Base-by-base conservation (phyloP, 1,140 invertebrate species). In the Apolygus lucorum region DNA sequence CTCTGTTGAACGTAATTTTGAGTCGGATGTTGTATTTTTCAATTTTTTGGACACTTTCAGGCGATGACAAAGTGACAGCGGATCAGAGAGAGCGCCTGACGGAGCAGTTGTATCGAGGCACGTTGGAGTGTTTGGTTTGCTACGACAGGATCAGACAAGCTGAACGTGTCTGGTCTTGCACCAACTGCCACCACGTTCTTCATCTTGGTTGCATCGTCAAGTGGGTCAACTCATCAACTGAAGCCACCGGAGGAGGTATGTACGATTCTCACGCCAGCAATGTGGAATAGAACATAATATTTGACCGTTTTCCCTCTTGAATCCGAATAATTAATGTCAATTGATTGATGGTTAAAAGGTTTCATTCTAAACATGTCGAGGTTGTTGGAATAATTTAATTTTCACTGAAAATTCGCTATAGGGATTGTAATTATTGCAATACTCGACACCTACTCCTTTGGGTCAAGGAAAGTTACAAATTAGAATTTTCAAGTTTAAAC, bases 91-190 rank as follows among this genome's bases (percentile, higher is more conserved):
- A 93, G 76, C 82, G 88, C 52, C 81, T 96, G 25, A 89, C 86
- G 25, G 88, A 93, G 17, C 90, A 93, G 75, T 78, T 97, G 24
- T 87, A 87, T 68, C 84, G 84, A 63, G 87, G 89, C 1, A 83
- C 82, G 0, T 82, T 95, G 63, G 95, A 98, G 78, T 99, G 96
- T 77, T 83, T 96, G 73, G 92, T 98, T 1, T 99, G 96, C 76
- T 96, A 90, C 78, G 93, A 95, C 62, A 79, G 82, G 52, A 88
- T 71, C 25, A 27, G 87, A 70, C 86, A 90, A 70, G 83, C 82
- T 28, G 87, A 95, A 74, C 80, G 86, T 11, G 87, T 94, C 28
- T 99, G 96, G 96, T 90, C 87, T 17, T 99, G 96, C 78, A 75
- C 80, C 42, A 91, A 90, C 72, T 98, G 96, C 75, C 96, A 87